phyloP scores from a whole-genome alignment of 1,140 invertebrate genomes.

The Nephila pilipes region DNA sequence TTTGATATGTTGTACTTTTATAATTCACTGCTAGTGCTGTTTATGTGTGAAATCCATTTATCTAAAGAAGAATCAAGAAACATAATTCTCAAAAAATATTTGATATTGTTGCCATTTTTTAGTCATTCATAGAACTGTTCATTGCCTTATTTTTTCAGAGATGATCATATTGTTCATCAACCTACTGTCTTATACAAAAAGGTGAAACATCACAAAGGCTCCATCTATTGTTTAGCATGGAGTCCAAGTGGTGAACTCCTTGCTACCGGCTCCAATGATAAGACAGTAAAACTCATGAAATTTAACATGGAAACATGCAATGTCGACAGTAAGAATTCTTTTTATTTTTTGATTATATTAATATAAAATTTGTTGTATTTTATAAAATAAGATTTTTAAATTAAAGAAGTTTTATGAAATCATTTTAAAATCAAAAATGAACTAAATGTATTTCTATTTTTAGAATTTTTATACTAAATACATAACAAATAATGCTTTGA shows the following conservation, averaged over 20 bases:
- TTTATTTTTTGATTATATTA: neutral
- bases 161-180: slow-evolving; percentile 88
- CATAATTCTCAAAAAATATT: too few relatives aligned
- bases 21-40: too few relatives aligned
- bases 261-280: slow-evolving; percentile 99
- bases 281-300: slow-evolving; percentile 97
- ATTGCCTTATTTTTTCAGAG: slow-evolving; percentile 42
- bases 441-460: too few relatives aligned
- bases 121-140: too few relatives aligned
- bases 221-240: slow-evolving; percentile 96
- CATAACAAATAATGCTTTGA: too few relatives aligned
- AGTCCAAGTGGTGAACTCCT: slow-evolving; percentile 96
- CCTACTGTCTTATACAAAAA: slow-evolving; percentile 95
- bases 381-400: neutral
- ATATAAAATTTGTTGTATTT: too few relatives aligned
- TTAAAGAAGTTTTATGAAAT: neutral
- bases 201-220: slow-evolving; percentile 98
- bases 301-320: slow-evolving; percentile 95
- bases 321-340: slow-evolving; percentile 85
- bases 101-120: too few relatives aligned
- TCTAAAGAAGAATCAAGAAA: too few relatives aligned
- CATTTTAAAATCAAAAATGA: neutral
- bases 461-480: too few relatives aligned
- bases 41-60: too few relatives aligned
- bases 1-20: too few relatives aligned